A percentile compares a stretch with the other conserved stretches of the same genome.
phyloP scores from a whole-genome alignment of 2,797 vertebrate species.

The Nyctalus aviator region DNA sequence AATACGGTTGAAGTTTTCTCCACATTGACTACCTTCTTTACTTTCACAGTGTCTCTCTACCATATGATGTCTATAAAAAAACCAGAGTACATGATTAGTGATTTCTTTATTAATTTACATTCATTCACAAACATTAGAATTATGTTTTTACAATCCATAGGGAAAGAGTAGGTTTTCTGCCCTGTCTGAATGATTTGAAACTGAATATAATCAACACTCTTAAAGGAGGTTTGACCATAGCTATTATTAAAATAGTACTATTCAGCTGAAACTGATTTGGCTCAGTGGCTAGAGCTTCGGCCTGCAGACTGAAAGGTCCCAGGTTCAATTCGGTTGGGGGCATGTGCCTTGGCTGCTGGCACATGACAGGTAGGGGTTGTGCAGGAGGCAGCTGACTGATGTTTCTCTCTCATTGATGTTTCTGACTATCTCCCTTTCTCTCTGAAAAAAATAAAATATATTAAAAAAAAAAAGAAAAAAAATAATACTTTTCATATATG shows the following conservation, averaged over 20 bases:
- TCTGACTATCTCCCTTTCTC: too few species aligned
- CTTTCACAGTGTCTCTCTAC: slow-evolving; percentile 2
- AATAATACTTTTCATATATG: not conserved
- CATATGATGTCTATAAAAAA: slow-evolving; percentile 47
- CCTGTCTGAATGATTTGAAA: not conserved
- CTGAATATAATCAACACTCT: not conserved
- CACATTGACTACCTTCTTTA: not conserved
- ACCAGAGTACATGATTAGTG: not conserved
- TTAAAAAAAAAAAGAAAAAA: not conserved
- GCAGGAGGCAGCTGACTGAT: too few species aligned
- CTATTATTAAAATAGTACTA: not conserved
- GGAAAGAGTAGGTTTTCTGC: not conserved
- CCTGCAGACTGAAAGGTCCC: too few species aligned
- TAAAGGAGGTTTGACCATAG: not conserved
- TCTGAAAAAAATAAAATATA: too few species aligned
- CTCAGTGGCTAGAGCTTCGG: too few species aligned
- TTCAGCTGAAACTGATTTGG: not conserved
- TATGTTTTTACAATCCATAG: not conserved
- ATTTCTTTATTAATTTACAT: slow-evolving; percentile 28
- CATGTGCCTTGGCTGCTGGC: too few species aligned
- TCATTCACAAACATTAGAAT: not conserved
- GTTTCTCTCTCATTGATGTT: too few species aligned
- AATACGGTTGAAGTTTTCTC: not conserved
- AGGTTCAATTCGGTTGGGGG: too few species aligned
- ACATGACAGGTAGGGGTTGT: too few species aligned